Evolutionary conservation across 35 echinoderm and acorn worm species (phyloP).

Genomic region (Heliocidaris tuberculata): DNA sequence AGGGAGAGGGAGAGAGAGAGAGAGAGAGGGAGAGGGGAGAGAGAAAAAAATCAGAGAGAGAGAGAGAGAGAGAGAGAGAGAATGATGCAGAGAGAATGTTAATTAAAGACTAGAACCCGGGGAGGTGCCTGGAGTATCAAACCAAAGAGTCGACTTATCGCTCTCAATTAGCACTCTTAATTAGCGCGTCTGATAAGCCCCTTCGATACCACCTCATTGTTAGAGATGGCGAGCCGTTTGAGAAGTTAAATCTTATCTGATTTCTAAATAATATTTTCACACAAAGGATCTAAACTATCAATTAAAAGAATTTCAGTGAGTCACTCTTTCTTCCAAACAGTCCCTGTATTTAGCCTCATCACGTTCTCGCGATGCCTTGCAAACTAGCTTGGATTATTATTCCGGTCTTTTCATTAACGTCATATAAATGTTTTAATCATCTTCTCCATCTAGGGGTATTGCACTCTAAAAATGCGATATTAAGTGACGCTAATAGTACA

Average conservation of each 20-base stretch:
- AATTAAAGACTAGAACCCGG: background rate
- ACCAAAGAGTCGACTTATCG: background rate
- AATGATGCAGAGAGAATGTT: background rate
- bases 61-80: background rate
- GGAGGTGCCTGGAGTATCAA: background rate
- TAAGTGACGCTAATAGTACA: conserved; percentile 2
- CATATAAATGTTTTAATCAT: background rate
- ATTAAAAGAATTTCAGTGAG: background rate
- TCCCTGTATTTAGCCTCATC: background rate
- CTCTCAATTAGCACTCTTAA: conserved; percentile 6
- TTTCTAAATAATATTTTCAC: background rate
- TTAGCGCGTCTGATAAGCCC: background rate
- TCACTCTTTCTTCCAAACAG: background rate
- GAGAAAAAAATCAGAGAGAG: background rate
- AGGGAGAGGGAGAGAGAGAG: background rate
- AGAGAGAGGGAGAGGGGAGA: background rate
- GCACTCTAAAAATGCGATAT: conserved; percentile 19
- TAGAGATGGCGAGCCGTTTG: background rate
- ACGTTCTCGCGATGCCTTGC: conserved; percentile 5
- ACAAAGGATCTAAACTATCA: background rate
- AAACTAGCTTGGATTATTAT: background rate
- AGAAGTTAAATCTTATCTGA: background rate
- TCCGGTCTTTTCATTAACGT: background rate
- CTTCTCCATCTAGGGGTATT: background rate
- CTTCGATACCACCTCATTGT: background rate